Conservation (phyloP, 2,113 vertebrate species). For the Oreotragus oreotragus region DNA sequence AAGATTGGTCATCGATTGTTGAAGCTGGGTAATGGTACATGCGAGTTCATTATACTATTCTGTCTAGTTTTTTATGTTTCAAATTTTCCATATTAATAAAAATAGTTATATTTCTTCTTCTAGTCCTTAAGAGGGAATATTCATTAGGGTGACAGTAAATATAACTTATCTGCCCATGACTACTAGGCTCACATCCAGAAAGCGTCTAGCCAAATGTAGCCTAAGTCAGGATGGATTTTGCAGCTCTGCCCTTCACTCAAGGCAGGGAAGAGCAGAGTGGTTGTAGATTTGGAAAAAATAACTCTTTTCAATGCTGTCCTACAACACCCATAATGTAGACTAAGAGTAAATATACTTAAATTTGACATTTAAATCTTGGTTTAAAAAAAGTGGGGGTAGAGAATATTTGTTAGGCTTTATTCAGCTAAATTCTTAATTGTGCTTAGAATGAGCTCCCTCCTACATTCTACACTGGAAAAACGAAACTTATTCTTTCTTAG, state of each 20-base stretch:
- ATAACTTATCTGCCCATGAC: background rate
- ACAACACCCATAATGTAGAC: background rate
- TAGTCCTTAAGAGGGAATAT: background rate
- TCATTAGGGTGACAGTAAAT: background rate
- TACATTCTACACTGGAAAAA: constrained; percentile 4
- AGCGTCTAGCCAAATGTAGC: background rate
- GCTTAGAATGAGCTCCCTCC: constrained; percentile 8
- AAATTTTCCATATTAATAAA: background rate
- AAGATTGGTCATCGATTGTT: background rate
- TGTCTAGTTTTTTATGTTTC: background rate
- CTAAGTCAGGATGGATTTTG: background rate
- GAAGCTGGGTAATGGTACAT: background rate
- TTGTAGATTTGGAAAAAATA: background rate
- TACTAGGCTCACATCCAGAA: background rate
- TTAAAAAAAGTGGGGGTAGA: background rate
- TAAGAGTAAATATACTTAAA: background rate
- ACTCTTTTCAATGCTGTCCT: background rate
- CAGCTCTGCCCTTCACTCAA: background rate
- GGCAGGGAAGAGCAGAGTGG: background rate
- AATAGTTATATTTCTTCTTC: background rate
- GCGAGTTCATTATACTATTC: background rate
- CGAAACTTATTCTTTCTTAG: constrained; percentile 5
- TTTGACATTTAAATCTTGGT: background rate
- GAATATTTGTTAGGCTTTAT: constrained; percentile 36
- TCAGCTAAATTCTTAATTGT: constrained; percentile 18